A percentile compares a stretch with the other conserved stretches of the same genome.
Conservation (phyloP, 2,888 invertebrate genomes). For the Xylota sylvarum region DNA sequence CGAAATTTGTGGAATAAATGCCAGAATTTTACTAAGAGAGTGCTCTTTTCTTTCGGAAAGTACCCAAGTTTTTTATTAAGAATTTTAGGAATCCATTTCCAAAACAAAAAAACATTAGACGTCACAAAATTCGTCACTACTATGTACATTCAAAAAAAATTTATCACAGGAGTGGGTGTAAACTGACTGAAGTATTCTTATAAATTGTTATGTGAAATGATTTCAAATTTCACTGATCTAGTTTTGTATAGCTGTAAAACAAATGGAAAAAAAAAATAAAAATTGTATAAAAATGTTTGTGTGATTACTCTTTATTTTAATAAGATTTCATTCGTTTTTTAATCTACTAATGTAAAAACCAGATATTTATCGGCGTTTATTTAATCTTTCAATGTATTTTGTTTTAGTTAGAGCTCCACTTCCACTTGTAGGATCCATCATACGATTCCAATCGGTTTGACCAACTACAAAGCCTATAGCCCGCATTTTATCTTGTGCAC, state of each 20-base stretch:
- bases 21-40: too few species aligned
- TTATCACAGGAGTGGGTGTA: too few species aligned
- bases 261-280: neutral
- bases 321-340: neutral
- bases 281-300: neutral
- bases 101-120: too few species aligned
- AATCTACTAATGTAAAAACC: slow-evolving; percentile 5
- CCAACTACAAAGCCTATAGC: slow-evolving; percentile 98
- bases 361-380: slow-evolving; percentile 79
- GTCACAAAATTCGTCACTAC: too few species aligned
- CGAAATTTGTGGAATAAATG: too few species aligned
- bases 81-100: too few species aligned
- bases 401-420: slow-evolving; percentile 96
- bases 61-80: too few species aligned
- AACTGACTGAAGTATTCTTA: too few species aligned
- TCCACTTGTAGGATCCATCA: slow-evolving; percentile 96
- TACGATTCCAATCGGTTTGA: slow-evolving; percentile 97
- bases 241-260: neutral
- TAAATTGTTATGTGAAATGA: too few species aligned
- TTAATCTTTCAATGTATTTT: slow-evolving; percentile 93
- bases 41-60: too few species aligned
- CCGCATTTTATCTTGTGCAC: slow-evolving; percentile 95
- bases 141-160: too few species aligned
- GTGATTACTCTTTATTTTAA: neutral
- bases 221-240: too few species aligned